These are phyloP conservation scores for Chaetodon auriga DNA, from an alignment of 2,113 vertebrate species.

Conservation along the genomic window DNA sequence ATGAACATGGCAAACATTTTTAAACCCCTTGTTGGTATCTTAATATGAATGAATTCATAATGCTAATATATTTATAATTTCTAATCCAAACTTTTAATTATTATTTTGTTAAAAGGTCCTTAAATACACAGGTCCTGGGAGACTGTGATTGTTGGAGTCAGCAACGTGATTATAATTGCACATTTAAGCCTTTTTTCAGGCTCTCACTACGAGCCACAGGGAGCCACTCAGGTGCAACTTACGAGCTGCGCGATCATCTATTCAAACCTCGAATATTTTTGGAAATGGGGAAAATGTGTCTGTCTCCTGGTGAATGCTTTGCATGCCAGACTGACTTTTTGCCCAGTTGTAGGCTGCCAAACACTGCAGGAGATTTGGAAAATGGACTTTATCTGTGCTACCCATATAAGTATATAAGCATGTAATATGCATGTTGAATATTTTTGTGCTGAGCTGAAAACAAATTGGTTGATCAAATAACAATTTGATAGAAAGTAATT, in stretches of 20 bases:
- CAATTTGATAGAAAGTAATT: neutral
- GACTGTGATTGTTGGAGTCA: constrained; percentile 27
- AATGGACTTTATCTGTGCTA: neutral
- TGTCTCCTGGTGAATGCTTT: neutral
- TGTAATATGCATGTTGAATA: too few species aligned
- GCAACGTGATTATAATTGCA: constrained; percentile 33
- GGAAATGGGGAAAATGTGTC: constrained; percentile 12
- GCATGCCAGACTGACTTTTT: constrained; percentile 25
- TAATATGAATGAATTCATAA: constrained; percentile 30
- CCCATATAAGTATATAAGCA: neutral
- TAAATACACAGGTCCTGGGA: constrained; percentile 8
- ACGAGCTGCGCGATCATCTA: neutral
- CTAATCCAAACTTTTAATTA: constrained; percentile 19
- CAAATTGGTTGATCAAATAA: too few species aligned
- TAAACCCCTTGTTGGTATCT: neutral
- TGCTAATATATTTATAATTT: constrained; percentile 36
- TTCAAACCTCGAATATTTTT: constrained; percentile 31
- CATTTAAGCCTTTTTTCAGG: constrained; percentile 35
- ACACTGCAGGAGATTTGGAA: neutral
- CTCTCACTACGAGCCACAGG: constrained; percentile 31
- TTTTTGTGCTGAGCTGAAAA: neutral
- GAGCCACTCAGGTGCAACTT: constrained; percentile 33
- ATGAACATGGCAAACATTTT: constrained; percentile 19
- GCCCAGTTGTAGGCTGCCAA: constrained; percentile 13
- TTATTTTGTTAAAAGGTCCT: constrained; percentile 35